A percentile compares a stretch with the other conserved stretches of the same genome.
Evolutionary conservation across 2,888 invertebrate species (phyloP).

Genomic region (Megaustenia siamemsis): DNA sequence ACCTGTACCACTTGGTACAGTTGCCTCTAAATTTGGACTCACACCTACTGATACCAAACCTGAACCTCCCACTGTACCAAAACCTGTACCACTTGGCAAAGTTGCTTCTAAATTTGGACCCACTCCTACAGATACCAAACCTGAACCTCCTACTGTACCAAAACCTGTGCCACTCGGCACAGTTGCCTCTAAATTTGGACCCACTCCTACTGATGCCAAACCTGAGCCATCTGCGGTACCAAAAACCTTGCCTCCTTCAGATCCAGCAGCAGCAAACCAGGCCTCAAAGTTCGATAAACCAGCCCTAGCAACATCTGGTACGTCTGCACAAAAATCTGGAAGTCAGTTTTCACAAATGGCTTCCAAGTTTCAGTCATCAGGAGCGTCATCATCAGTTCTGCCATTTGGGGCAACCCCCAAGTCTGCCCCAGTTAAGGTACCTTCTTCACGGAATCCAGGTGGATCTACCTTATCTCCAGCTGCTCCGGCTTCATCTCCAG

Average conservation of each 20-base stretch:
- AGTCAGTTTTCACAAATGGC: neutral
- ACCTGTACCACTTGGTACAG: neutral
- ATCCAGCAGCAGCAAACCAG: neutral
- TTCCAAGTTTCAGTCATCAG: neutral
- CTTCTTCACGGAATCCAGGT: no score
- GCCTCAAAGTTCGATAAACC: conserved; percentile 39
- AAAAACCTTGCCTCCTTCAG: neutral
- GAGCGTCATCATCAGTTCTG: neutral
- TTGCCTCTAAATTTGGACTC: conserved; percentile 31
- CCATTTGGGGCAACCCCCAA: neutral
- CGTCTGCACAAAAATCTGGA: neutral
- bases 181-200: conserved; percentile 36
- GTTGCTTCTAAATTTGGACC: no score
- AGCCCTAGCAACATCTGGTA: neutral
- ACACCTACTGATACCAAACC: no score
- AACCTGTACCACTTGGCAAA: neutral
- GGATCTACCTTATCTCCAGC: neutral
- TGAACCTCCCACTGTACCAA: no score
- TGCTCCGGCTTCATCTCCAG: neutral
- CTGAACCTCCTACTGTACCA: no score
- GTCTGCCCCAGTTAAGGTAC: no score
- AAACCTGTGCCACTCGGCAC: no score
- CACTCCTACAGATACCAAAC: neutral
- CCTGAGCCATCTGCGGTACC: neutral
- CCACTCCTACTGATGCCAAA: conserved; percentile 2